Evolutionary conservation across 2,797 vertebrate genomes (phyloP).

Genomic region (Enteromius fasciolatus): DNA sequence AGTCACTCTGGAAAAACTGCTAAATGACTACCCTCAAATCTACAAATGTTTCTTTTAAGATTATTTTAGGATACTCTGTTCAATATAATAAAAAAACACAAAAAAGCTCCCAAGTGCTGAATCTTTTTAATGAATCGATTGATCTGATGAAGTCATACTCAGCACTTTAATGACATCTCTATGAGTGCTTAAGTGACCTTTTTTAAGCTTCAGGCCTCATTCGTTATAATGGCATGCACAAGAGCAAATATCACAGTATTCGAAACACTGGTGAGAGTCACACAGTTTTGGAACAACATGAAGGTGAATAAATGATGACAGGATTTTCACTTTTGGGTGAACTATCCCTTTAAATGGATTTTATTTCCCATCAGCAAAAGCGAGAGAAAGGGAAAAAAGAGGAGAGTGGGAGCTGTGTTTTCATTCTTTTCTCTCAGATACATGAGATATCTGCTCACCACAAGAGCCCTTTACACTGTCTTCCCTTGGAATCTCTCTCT

Average conservation of each 20-base stretch:
- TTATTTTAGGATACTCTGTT: background rate
- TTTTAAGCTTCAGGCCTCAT: background rate
- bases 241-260: background rate
- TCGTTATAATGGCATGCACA: background rate
- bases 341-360: conserved; percentile 4
- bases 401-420: conserved; percentile 79
- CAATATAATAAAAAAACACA: background rate
- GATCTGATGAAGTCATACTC: background rate
- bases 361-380: conserved; percentile 7
- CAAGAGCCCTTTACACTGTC: conserved; percentile 84
- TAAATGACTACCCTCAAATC: background rate
- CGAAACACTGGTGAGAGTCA: background rate
- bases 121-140: background rate
- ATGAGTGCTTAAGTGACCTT: background rate
- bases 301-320: background rate
- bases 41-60: background rate
- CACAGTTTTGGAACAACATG: background rate
- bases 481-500: conserved; percentile 69
- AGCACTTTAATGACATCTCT: background rate
- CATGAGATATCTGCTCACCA: conserved; percentile 82
- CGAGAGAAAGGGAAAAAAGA: conserved; percentile 38
- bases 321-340: background rate
- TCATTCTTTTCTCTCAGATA: conserved; percentile 88
- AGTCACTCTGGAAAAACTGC: background rate
- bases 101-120: background rate